These are phyloP conservation scores for Papilio helenus DNA, from an alignment of 1,140 invertebrate genomes.

Conservation along the genomic window DNA sequence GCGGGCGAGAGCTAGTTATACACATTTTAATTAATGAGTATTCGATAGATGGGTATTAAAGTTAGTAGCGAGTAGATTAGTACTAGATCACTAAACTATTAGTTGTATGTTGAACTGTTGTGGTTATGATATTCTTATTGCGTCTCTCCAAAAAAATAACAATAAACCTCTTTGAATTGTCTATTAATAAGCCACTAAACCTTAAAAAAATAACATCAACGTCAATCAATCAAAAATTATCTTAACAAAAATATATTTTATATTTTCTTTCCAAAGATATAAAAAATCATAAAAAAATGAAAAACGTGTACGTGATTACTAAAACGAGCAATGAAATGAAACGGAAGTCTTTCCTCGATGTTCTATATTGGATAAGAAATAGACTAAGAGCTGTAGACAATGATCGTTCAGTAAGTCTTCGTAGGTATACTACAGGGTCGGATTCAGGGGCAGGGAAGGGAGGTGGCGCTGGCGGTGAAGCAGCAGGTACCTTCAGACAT, in stretches of 20 bases:
- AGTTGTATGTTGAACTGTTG: too few relatives aligned
- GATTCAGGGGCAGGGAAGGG: conserved; percentile 64
- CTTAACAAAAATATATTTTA: background rate
- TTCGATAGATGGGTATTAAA: too few relatives aligned
- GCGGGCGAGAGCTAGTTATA: too few relatives aligned
- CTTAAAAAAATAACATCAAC: background rate
- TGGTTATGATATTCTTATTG: too few relatives aligned
- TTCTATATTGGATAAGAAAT: conserved; percentile 15
- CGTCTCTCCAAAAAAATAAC: background rate
- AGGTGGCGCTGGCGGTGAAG: conserved; percentile 60
- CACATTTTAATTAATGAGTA: too few relatives aligned
- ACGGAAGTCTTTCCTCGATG: conserved; percentile 7
- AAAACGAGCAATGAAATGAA: background rate
- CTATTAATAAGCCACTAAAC: background rate
- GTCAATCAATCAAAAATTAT: background rate
- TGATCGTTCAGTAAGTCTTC: conserved; percentile 5
- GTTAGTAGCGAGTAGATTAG: too few relatives aligned
- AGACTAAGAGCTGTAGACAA: conserved; percentile 14
- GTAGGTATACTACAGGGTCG: conserved; percentile 46
- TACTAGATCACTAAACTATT: too few relatives aligned
- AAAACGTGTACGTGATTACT: background rate
- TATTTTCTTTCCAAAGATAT: background rate
- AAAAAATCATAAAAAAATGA: background rate
- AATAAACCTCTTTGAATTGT: background rate
- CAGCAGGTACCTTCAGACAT: conserved; percentile 63